A percentile compares a stretch with the other conserved stretches of the same genome.
phyloP scores from a whole-genome alignment of 2,888 invertebrate species.

The Nephrotoma flavescens region DNA sequence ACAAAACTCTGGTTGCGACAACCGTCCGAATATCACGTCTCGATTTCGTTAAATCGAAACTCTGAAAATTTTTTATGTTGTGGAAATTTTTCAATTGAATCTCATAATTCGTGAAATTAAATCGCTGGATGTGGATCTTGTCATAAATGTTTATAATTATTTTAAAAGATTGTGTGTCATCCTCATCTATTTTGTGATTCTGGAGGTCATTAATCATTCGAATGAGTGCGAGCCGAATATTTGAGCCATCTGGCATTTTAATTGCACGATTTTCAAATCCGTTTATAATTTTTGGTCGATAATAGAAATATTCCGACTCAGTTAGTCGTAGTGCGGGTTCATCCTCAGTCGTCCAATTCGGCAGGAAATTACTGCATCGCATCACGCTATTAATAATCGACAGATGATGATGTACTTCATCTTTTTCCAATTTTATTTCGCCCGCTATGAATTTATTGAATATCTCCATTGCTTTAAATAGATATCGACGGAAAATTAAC shows the following conservation, averaged over 20 bases:
- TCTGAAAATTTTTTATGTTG: conserved; percentile 43
- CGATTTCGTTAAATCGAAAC: conserved; percentile 46
- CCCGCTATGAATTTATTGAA: conserved; percentile 41
- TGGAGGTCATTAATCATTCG: conserved; percentile 46
- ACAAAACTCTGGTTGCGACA: conserved; percentile 43
- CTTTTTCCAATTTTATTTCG: conserved; percentile 40
- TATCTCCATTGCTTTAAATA: conserved; percentile 45
- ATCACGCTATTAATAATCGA: conserved; percentile 50
- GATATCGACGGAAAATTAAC: conserved; percentile 45
- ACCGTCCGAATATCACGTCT: conserved; percentile 45
- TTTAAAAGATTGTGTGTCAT: conserved; percentile 64
- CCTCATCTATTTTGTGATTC: conserved; percentile 46
- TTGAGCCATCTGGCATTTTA: conserved; percentile 48
- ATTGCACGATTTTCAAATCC: conserved; percentile 32
- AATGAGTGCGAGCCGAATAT: conserved; percentile 48
- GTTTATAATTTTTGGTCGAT: conserved; percentile 34
- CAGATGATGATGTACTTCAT: conserved; percentile 51
- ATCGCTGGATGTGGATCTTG: conserved; percentile 10
- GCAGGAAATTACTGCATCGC: conserved; percentile 48
- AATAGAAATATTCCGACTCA: conserved; percentile 12
- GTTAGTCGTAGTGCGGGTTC: conserved; percentile 33
- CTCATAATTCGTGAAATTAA: conserved; percentile 33
- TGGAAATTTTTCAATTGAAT: conserved; percentile 50
- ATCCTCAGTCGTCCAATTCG: conserved; percentile 45
- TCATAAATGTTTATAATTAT: conserved; percentile 34